Evolutionary conservation across 2,888 invertebrate species (phyloP).

Genomic region (Ennomos erosarius): DNA sequence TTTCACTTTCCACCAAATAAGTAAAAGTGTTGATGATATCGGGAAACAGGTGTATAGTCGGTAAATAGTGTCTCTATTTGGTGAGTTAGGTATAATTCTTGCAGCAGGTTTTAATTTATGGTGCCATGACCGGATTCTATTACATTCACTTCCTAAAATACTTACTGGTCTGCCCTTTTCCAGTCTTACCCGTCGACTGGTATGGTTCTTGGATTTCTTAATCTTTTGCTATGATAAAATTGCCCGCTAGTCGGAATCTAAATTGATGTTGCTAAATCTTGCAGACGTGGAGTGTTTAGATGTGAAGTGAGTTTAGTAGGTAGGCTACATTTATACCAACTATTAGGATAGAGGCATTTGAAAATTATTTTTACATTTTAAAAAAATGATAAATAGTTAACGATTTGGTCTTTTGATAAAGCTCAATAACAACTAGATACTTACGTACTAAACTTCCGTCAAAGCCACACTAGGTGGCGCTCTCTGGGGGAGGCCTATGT

Average conservation of each 20-base stretch:
- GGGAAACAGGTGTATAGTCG: conserved; percentile 5
- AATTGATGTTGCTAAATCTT: conserved; percentile 52
- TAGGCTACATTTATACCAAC: too few relatives aligned
- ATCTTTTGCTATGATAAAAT: conserved; percentile 32
- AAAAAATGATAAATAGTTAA: too few relatives aligned
- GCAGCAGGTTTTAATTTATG: conserved; percentile 12
- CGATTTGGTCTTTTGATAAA: too few relatives aligned
- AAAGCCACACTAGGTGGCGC: too few relatives aligned
- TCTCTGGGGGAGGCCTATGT: too few relatives aligned
- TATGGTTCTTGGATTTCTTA: conserved; percentile 25
- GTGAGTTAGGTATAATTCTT: conserved; percentile 1
- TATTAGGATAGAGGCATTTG: too few relatives aligned
- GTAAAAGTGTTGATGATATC: conserved; percentile 11
- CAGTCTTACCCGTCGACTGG: conserved; percentile 29
- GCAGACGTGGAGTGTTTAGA: conserved; percentile 7
- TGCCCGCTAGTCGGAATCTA: conserved; percentile 42
- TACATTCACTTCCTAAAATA: conserved; percentile 46
- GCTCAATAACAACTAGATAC: too few relatives aligned
- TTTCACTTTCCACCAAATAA: conserved; percentile 7
- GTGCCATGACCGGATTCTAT: conserved; percentile 15
- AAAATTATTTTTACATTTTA: too few relatives aligned
- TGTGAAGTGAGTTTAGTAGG: neutral
- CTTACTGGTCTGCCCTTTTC: conserved; percentile 48
- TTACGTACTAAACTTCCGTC: too few relatives aligned
- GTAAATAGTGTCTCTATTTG: conserved; percentile 1